phyloP scores from a whole-genome alignment of 2,113 vertebrate genomes.

The Peromyscus leucopus region DNA sequence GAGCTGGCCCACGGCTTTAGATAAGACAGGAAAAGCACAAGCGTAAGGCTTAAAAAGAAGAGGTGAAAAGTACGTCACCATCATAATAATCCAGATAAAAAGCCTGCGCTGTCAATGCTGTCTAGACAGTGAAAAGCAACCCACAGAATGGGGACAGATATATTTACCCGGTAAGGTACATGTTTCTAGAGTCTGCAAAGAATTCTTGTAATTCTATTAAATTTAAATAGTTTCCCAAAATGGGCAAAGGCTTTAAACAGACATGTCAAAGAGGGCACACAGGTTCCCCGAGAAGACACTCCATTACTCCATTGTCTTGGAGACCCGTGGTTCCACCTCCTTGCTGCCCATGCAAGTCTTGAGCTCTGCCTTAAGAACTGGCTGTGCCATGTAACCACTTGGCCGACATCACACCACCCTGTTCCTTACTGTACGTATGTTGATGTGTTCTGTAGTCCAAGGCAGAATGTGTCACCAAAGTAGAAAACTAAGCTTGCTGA shows the following conservation, averaged over 20 bases:
- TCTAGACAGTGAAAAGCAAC: slow-evolving; percentile 1
- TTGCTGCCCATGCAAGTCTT: neutral
- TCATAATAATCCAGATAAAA: neutral
- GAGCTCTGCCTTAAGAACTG: neutral
- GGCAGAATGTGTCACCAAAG: slow-evolving; percentile 1
- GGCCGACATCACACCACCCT: neutral
- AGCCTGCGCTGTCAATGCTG: neutral
- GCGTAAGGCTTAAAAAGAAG: neutral
- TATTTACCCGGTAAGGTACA: neutral
- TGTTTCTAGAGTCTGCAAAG: neutral
- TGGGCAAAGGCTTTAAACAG: slow-evolving; percentile 11
- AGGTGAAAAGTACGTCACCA: neutral
- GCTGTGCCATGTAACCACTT: neutral
- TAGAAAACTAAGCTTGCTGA: slow-evolving; percentile 33
- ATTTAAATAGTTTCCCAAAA: slow-evolving; percentile 3
- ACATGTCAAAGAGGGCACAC: neutral
- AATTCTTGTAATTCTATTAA: neutral
- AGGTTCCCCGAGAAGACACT: neutral
- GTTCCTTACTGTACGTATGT: neutral
- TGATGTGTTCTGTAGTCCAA: neutral
- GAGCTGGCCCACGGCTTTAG: neutral
- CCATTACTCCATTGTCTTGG: neutral
- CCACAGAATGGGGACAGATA: neutral
- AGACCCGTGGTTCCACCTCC: neutral
- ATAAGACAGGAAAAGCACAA: neutral